phyloP scores from a whole-genome alignment of 1,140 invertebrate genomes.

The Tetramorium simillimum region DNA sequence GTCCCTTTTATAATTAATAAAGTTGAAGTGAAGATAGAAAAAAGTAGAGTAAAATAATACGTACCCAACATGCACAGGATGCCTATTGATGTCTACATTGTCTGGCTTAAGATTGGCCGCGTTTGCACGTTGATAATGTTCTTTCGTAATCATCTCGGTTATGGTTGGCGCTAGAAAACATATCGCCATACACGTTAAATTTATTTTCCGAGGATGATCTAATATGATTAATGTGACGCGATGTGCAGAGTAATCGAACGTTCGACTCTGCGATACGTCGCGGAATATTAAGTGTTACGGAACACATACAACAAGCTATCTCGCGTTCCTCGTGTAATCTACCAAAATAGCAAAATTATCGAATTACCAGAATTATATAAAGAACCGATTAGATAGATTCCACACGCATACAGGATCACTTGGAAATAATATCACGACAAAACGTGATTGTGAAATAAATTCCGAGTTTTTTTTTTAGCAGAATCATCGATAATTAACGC shows the following conservation, averaged over 20 bases:
- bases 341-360: not conserved
- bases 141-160: conserved; percentile 85
- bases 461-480: not conserved
- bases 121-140: conserved; percentile 84
- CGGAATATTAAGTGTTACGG: not conserved
- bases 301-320: not conserved
- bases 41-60: conserved; percentile 73
- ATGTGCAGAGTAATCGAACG: not conserved
- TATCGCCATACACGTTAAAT: not conserved
- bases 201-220: conserved; percentile 3
- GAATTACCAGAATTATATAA: not conserved
- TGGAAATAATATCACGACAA: not conserved
- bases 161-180: conserved; percentile 81
- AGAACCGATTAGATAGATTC: not conserved
- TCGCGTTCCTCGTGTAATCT: not conserved
- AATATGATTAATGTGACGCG: not conserved
- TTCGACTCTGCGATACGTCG: not conserved
- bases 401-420: not conserved
- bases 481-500: not conserved
- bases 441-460: not conserved
- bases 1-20: not conserved
- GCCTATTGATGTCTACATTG: conserved; percentile 94
- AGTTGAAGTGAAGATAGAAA: not conserved
- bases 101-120: conserved; percentile 90
- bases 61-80: conserved; percentile 95